Base-by-base conservation (phyloP, 2,888 invertebrate species). In the Caenorhabditis japonica region DNA sequence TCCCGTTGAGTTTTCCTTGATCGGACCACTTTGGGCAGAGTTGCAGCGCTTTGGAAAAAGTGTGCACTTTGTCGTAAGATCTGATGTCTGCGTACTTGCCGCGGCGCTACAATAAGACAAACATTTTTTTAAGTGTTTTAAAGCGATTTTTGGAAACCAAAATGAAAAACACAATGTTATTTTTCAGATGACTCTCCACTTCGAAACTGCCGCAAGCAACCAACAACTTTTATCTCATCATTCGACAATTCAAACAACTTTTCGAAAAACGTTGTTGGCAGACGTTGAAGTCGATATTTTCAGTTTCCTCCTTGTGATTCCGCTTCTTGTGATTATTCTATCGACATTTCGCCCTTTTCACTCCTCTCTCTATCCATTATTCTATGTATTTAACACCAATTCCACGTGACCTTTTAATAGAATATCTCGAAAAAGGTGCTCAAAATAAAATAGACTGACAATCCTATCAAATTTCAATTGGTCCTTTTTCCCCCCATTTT, bases 131-230 rank as follows among this genome's bases (percentile, higher is more conserved):
- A n/a, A n/a, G n/a, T n/a, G n/a, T n/a, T n/a, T n/a, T n/a, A n/a
- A n/a, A n/a, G n/a, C n/a, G n/a, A n/a, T n/a, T n/a, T n/a, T n/a
- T n/a, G n/a, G n/a, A n/a, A n/a, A n/a, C n/a, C n/a, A n/a, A n/a
- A n/a, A n/a, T n/a, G n/a, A n/a, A n/a, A n/a, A n/a, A n/a, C n/a
- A n/a, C n/a, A n/a, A 27, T 27, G 12, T 8, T 15, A 19, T 17
- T 49, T 71, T 71, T 43, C 52, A 71, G 71, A 71, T 43, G 71
- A 71, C 33, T 71, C 71, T 33, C 71, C 71, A 12, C 59, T 71
- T 1, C 71, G 71, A 17, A 71, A 64, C 53, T 64, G 71, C 53
- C 71, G 71, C 15, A 71, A 71, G 38, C 61, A 61, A 17, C 62
- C 47, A 19, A 69, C 69, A n/a, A 36, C 55, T 15, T 71, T 71